phyloP scores from a whole-genome alignment of 2,113 vertebrate genomes.

The Ranitomeya imitator region DNA sequence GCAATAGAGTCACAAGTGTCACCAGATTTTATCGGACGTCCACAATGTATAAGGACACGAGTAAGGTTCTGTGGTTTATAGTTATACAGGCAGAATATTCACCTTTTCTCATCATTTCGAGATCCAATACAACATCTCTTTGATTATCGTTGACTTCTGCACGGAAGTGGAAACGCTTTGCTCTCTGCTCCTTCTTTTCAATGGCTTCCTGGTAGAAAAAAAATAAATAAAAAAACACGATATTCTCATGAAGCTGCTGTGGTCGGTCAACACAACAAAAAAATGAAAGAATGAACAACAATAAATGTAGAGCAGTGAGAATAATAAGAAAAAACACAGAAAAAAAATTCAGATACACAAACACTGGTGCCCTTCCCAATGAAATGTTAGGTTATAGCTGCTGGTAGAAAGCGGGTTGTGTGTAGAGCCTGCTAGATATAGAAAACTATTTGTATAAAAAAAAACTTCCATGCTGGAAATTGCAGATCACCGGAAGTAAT shows the following conservation, averaged over 20 bases:
- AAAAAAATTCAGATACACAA: too few relatives aligned
- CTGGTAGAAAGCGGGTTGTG: too few relatives aligned
- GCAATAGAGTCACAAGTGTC: neutral
- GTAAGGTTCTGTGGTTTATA: neutral
- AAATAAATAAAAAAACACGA: neutral
- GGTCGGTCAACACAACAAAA: neutral
- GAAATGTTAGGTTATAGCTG: too few relatives aligned
- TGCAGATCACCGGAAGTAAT: too few relatives aligned
- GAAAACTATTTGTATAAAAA: too few relatives aligned
- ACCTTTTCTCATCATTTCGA: conserved; percentile 93
- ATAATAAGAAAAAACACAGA: neutral
- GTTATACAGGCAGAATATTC: neutral
- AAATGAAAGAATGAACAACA: too few relatives aligned
- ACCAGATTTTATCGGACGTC: neutral
- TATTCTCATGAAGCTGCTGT: neutral
- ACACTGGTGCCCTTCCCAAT: too few relatives aligned
- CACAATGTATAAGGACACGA: too few relatives aligned
- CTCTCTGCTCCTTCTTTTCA: conserved; percentile 94
- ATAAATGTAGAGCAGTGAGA: too few relatives aligned
- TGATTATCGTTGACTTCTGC: conserved; percentile 81
- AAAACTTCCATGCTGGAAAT: too few relatives aligned
- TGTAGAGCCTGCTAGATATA: too few relatives aligned
- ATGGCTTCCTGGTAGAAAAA: conserved; percentile 85
- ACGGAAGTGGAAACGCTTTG: conserved; percentile 90
- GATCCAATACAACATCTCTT: conserved; percentile 85